These are phyloP conservation scores for Leptinotarsa defecta DNA, from an alignment of 1,140 invertebrate species.

Conservation along the genomic window DNA sequence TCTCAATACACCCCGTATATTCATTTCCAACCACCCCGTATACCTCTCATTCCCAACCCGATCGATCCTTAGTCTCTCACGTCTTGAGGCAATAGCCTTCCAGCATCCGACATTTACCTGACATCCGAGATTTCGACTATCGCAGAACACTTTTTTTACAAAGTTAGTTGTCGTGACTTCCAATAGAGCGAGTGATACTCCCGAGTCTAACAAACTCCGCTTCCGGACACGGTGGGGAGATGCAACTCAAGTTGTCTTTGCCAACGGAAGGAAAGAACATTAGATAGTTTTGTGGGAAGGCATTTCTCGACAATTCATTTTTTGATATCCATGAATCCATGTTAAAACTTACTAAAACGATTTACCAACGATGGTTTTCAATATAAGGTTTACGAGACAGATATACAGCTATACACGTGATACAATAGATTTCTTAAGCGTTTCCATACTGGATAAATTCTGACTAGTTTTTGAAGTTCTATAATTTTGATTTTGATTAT, in stretches of 20 bases:
- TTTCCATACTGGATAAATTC: too few relatives aligned
- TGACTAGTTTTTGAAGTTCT: too few relatives aligned
- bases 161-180: conserved; percentile 11
- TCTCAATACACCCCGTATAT: too few relatives aligned
- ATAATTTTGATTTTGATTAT: too few relatives aligned
- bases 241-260: not conserved
- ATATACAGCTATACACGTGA: too few relatives aligned
- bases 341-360: too few relatives aligned
- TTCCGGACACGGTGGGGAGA: conserved; percentile 12
- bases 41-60: not conserved
- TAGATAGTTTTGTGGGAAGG: too few relatives aligned
- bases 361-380: too few relatives aligned
- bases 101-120: conserved; percentile 12
- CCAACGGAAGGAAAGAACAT: not conserved
- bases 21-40: not conserved
- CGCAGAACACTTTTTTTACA: conserved; percentile 12
- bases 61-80: not conserved
- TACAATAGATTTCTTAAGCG: too few relatives aligned
- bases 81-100: not conserved
- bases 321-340: too few relatives aligned
- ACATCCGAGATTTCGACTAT: not conserved
- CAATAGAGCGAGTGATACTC: conserved; percentile 24
- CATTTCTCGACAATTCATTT: too few relatives aligned
- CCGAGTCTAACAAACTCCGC: conserved; percentile 18
- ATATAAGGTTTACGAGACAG: too few relatives aligned